Percentiles rank a stretch among this genome's conserved stretches.
phyloP scores from a whole-genome alignment of 2,113 vertebrate genomes.

The Vulpes ferrilata region DNA sequence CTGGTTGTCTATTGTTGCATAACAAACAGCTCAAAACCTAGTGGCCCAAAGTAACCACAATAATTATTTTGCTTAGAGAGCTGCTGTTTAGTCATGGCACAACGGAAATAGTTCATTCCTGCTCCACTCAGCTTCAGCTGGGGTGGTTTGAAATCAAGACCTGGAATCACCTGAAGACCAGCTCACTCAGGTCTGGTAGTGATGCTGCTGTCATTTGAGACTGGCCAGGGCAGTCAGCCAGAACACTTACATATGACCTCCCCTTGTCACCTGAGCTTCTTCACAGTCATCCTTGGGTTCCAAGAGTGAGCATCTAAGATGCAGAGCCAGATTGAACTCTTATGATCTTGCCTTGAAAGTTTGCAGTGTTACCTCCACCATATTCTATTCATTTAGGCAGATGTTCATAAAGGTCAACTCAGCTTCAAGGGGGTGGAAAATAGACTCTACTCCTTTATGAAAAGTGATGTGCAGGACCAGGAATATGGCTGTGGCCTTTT shows the following conservation, averaged over 20 bases:
- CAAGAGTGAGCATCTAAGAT: background rate
- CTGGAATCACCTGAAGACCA: background rate
- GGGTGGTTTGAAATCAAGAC: background rate
- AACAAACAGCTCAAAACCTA: background rate
- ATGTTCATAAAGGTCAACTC: background rate
- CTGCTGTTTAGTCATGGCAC: background rate
- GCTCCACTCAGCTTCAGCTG: background rate
- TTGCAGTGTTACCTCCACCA: background rate
- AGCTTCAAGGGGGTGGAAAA: background rate
- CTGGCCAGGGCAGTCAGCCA: no score
- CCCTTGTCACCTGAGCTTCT: background rate
- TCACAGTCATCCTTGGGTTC: background rate
- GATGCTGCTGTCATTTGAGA: background rate
- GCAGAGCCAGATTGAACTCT: background rate
- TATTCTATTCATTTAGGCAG: background rate
- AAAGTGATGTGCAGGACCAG: background rate
- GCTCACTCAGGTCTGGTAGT: background rate
- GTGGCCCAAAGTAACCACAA: background rate
- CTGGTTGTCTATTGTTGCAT: background rate
- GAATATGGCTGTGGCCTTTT: background rate
- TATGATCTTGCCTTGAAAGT: background rate
- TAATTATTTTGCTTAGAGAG: slow-evolving; percentile 9
- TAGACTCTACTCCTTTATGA: background rate
- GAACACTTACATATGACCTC: background rate
- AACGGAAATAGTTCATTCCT: background rate